phyloP scores from a whole-genome alignment of 2,113 vertebrate genomes.

The Chrysochloris asiatica region DNA sequence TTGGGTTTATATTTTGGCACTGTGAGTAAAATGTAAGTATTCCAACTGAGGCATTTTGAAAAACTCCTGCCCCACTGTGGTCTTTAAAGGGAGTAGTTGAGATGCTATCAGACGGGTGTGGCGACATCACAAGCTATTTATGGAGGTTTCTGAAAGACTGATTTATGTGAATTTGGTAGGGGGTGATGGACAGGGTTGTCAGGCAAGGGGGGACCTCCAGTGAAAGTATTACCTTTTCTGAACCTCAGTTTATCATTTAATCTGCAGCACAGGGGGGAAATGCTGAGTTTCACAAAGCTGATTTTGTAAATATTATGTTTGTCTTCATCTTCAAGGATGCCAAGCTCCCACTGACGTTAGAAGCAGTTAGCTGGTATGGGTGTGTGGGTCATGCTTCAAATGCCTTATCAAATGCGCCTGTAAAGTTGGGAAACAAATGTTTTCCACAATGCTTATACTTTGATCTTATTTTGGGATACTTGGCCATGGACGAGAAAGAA shows the following conservation, averaged over 20 bases:
- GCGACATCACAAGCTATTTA: slow-evolving; percentile 78
- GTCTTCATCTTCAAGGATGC: slow-evolving; percentile 46
- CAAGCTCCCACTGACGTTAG: not conserved
- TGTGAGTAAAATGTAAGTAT: not conserved
- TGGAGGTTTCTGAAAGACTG: slow-evolving; percentile 66
- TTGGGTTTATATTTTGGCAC: slow-evolving; percentile 22
- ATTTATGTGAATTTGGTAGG: slow-evolving; percentile 76
- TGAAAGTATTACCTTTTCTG: slow-evolving; percentile 18
- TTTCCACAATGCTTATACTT: not conserved
- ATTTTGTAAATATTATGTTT: slow-evolving; percentile 37
- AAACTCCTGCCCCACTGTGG: slow-evolving; percentile 48
- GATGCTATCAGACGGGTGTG: slow-evolving; percentile 85
- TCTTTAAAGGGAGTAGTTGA: slow-evolving; percentile 79
- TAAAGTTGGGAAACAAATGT: not conserved
- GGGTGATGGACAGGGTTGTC: slow-evolving; percentile 65
- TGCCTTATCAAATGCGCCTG: not conserved
- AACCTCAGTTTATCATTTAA: not conserved
- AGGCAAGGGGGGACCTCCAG: not conserved
- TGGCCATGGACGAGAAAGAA: not conserved
- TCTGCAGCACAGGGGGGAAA: slow-evolving; percentile 24
- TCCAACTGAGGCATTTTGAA: slow-evolving; percentile 36
- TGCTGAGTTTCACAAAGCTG: slow-evolving; percentile 43
- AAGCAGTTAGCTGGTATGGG: not conserved
- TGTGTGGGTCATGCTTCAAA: not conserved
- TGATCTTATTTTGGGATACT: not conserved